A percentile compares a stretch with the other conserved stretches of the same genome.
Conservation (phyloP, 2,888 invertebrate genomes). For the Plutella xylostella region DNA sequence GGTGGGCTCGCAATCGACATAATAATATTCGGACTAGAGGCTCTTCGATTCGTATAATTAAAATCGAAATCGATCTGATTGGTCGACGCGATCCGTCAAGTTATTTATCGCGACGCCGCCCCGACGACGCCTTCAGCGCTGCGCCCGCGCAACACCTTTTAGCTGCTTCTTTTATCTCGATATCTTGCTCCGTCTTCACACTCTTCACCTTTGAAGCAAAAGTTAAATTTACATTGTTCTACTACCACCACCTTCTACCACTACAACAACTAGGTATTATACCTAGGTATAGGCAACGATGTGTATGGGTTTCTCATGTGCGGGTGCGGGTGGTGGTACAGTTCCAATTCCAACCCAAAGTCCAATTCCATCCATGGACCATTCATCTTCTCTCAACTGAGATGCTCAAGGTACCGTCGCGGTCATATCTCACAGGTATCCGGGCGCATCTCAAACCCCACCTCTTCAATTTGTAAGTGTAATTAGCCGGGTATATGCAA, state of each 20-base stretch:
- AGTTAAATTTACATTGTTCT: no score
- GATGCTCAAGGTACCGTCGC: not conserved
- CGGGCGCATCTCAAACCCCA: no score
- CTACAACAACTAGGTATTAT: no score
- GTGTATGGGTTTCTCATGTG: no score
- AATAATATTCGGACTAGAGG: constrained; percentile 64
- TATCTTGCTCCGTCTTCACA: not conserved
- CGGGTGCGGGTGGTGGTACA: not conserved
- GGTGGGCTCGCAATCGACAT: constrained; percentile 53
- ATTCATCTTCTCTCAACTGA: not conserved
- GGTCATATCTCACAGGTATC: no score
- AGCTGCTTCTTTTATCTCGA: not conserved
- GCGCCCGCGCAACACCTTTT: constrained; percentile 47
- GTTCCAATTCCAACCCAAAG: not conserved
- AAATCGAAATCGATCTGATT: constrained; percentile 2
- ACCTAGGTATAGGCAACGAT: no score
- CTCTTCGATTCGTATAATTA: not conserved
- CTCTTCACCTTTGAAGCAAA: no score
- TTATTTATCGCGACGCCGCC: constrained; percentile 32
- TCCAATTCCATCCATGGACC: not conserved
- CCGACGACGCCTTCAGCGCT: constrained; percentile 64
- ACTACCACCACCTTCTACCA: no score
- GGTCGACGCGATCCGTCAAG: not conserved
- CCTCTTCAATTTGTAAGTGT: constrained; percentile 24
- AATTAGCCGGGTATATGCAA: constrained; percentile 14